phyloP scores from a whole-genome alignment of 2,888 invertebrate species.

The Eremobia ochroleuca region DNA sequence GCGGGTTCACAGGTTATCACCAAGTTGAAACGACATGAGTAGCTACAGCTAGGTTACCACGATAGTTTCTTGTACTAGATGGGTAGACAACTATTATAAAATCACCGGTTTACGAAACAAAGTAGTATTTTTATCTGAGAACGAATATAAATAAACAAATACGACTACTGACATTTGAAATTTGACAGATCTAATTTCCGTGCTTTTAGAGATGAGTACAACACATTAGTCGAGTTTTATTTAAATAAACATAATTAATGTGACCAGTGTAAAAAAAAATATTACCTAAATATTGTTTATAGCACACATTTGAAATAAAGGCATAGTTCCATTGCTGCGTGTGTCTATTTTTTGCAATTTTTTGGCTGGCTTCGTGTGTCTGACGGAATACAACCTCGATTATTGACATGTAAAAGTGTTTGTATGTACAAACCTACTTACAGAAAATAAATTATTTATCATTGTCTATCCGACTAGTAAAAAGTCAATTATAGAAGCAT shows the following conservation, averaged over 20 bases:
- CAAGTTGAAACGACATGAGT: not conserved
- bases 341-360: not conserved
- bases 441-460: too few relatives aligned
- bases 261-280: not conserved
- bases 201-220: not conserved
- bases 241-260: too few relatives aligned
- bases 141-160: conserved; percentile 24
- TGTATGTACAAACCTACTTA: too few relatives aligned
- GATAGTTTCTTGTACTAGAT: not conserved
- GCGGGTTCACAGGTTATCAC: not conserved
- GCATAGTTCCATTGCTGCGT: not conserved
- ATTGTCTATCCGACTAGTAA: too few relatives aligned
- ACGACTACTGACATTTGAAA: not conserved
- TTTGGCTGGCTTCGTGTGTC: too few relatives aligned
- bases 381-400: too few relatives aligned
- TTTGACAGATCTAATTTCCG: not conserved
- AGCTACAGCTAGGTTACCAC: not conserved
- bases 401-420: too few relatives aligned
- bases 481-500: too few relatives aligned
- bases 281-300: too few relatives aligned
- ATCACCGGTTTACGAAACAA: not conserved
- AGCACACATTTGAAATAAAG: not conserved
- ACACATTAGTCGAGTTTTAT: conserved; percentile 28
- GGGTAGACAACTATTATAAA: not conserved
- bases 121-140: not conserved